A percentile compares a stretch with the other conserved stretches of the same genome.
phyloP scores from a whole-genome alignment of 2,797 vertebrate species.

The Enteromius argenteus region DNA sequence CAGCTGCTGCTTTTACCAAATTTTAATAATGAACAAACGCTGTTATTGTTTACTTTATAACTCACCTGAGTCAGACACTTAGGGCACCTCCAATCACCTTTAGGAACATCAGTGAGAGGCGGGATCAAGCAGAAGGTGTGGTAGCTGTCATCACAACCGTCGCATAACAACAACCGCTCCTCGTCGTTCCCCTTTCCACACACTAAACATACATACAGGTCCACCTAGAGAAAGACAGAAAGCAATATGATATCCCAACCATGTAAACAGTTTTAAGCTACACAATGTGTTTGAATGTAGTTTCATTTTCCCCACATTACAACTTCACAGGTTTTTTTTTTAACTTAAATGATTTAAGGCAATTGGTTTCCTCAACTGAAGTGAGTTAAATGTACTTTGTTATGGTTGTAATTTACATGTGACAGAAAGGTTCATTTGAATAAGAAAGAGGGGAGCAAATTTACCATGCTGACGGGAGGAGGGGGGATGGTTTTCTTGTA shows the following conservation, averaged over 20 bases:
- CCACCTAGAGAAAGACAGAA: constrained; percentile 81
- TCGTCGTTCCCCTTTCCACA: constrained; percentile 94
- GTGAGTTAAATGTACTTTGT: neutral
- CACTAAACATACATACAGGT: constrained; percentile 92
- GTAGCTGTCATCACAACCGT: constrained; percentile 97
- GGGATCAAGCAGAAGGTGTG: constrained; percentile 97
- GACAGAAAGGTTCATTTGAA: constrained; percentile 8
- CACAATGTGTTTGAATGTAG: neutral
- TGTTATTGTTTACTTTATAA: constrained; percentile 2
- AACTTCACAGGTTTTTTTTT: neutral
- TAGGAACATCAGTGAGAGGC: constrained; percentile 91
- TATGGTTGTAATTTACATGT: constrained; percentile 17
- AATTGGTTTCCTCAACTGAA: neutral
- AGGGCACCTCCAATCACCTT: constrained; percentile 97
- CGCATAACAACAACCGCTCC: constrained; percentile 92
- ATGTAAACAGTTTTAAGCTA: neutral
- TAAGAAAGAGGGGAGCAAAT: constrained; percentile 52
- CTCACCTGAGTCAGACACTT: constrained; percentile 96
- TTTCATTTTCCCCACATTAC: neutral
- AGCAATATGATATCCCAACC: neutral
- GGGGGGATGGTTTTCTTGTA: constrained; percentile 84
- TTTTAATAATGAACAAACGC: neutral
- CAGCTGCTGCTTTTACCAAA: neutral
- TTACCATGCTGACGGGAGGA: constrained; percentile 82
- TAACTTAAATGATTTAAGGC: neutral